Conservation (phyloP, 1,140 invertebrate species). For the Drosophila lini region DNA sequence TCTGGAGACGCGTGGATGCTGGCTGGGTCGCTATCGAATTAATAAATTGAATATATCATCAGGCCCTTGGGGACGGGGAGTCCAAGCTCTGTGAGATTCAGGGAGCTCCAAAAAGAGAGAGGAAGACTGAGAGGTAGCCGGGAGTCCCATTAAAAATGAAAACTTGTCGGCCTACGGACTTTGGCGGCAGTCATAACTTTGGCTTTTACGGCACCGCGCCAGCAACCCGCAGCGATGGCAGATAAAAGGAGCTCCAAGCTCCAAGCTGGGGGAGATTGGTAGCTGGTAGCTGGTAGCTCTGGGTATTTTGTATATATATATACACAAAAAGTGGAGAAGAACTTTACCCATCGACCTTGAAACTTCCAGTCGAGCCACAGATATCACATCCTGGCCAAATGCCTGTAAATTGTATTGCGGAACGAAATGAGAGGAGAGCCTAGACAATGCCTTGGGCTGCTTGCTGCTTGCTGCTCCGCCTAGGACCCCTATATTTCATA, state of each 20-base stretch:
- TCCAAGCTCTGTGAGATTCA: neutral
- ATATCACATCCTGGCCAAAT: constrained; percentile 14
- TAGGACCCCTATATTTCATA: constrained; percentile 54
- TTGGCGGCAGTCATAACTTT: constrained; percentile 54
- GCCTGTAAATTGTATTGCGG: constrained; percentile 19
- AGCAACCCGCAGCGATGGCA: constrained; percentile 32
- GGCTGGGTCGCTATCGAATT: constrained; percentile 9
- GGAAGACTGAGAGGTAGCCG: neutral
- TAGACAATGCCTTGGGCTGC: constrained; percentile 17
- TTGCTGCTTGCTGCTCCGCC: neutral
- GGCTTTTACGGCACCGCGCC: constrained; percentile 36
- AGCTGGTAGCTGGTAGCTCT: neutral
- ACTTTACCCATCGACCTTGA: constrained; percentile 68
- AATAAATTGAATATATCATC: constrained; percentile 43
- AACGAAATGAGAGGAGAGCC: neutral
- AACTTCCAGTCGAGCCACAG: constrained; percentile 19
- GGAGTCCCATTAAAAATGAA: constrained; percentile 47
- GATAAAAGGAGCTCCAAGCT: constrained; percentile 48
- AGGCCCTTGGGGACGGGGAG: constrained; percentile 1
- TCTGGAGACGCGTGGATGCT: constrained; percentile 10
- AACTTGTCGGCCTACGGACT: constrained; percentile 58
- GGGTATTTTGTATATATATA: constrained; percentile 16
- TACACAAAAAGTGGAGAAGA: constrained; percentile 17
- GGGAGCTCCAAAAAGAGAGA: neutral
- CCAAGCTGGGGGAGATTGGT: neutral